Conservation (phyloP, 2,797 vertebrate species). For the Echiichthys vipera region DNA sequence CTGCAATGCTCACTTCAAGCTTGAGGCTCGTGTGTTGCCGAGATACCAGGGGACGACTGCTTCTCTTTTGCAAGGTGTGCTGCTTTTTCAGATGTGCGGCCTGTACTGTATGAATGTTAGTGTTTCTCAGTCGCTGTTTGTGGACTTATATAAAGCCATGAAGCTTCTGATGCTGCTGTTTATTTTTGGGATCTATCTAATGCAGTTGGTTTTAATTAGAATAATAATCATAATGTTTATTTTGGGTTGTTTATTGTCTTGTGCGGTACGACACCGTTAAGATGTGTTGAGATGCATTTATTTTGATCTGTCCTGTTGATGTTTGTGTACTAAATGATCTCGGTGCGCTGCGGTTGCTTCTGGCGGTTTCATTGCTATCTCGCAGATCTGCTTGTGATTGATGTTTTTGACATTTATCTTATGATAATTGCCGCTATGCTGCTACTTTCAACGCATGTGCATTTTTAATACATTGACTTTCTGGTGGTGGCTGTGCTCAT, state of each 20-base stretch:
- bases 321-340: not conserved
- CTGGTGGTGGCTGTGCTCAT: not conserved
- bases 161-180: not conserved
- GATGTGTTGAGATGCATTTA: not conserved
- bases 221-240: not conserved
- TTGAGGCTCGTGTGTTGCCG: not conserved
- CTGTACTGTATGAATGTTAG: not conserved
- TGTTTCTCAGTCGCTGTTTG: not conserved
- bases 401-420: not conserved
- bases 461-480: not conserved
- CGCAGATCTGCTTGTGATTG: not conserved
- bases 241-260: not conserved
- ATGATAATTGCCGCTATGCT: not conserved
- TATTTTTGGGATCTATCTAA: not conserved
- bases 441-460: not conserved
- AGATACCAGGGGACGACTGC: not conserved
- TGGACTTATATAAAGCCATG: not conserved
- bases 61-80: not conserved
- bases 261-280: rapidly evolving
- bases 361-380: not conserved
- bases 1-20: not conserved
- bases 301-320: not conserved
- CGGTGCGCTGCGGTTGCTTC: not conserved
- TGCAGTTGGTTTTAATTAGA: not conserved
- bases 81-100: not conserved